These are phyloP conservation scores for Tridacna crocea DNA, from an alignment of 2,888 invertebrate species.

Conservation along the genomic window DNA sequence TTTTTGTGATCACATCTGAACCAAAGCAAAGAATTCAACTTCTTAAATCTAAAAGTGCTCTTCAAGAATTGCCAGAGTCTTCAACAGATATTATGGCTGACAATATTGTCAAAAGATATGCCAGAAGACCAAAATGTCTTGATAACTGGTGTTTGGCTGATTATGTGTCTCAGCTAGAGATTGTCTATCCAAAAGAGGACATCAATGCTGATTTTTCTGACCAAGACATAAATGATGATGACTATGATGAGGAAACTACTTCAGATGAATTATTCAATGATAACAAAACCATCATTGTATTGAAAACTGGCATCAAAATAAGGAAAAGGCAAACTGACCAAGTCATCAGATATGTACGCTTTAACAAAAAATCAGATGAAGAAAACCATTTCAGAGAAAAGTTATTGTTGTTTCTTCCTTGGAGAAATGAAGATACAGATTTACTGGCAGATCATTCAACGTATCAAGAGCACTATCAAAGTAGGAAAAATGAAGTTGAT, in stretches of 20 bases:
- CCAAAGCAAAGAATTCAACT: slow-evolving; percentile 51
- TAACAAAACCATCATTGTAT: slow-evolving; percentile 1
- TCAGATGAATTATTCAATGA: not conserved
- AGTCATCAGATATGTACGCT: slow-evolving; percentile 19
- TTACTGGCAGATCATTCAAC: slow-evolving; percentile 19
- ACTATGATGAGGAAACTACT: not conserved
- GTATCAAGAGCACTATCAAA: not conserved
- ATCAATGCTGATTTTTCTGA: not conserved
- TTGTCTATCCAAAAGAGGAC: slow-evolving; percentile 8
- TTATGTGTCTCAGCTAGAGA: too few relatives aligned
- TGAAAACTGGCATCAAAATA: slow-evolving; percentile 20
- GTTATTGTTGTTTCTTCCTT: slow-evolving; percentile 70
- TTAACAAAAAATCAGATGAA: slow-evolving; percentile 30
- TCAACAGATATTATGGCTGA: slow-evolving; percentile 59
- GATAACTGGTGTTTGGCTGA: slow-evolving; percentile 58
- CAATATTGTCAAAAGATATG: slow-evolving; percentile 53
- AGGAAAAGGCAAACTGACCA: not conserved
- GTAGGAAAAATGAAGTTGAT: slow-evolving; percentile 18
- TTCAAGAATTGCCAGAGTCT: slow-evolving; percentile 44
- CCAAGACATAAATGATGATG: slow-evolving; percentile 2
- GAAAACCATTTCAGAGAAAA: slow-evolving; percentile 49
- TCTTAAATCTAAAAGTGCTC: slow-evolving; percentile 40
- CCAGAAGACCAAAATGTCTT: slow-evolving; percentile 50
- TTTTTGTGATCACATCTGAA: slow-evolving; percentile 57
- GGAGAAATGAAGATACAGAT: slow-evolving; percentile 67